Evolutionary conservation across 2,113 vertebrate species (phyloP).

Genomic region (Lanius collurio): DNA sequence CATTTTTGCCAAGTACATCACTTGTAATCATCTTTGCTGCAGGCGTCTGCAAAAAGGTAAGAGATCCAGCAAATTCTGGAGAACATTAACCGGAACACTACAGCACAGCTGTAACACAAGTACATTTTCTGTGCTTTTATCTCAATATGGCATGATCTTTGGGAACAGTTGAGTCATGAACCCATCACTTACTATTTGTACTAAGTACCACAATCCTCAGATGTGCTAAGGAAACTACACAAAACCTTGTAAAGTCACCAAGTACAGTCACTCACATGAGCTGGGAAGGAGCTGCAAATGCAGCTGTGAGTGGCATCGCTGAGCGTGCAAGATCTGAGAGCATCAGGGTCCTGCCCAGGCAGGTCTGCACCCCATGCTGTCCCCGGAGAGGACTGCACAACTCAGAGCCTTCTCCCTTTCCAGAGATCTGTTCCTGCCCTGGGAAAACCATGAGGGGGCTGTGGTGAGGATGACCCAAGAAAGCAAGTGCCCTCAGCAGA

Average conservation of each 20-base stretch:
- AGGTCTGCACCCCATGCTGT: accelerated
- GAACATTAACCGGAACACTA: not conserved
- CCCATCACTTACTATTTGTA: not conserved
- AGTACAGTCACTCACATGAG: accelerated
- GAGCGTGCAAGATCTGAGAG: accelerated
- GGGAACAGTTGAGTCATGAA: accelerated
- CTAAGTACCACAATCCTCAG: not conserved
- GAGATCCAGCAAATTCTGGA: not conserved
- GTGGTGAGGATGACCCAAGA: not conserved
- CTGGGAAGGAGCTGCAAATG: not conserved
- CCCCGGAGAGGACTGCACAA: not conserved
- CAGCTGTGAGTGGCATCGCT: accelerated
- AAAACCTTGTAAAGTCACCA: not conserved
- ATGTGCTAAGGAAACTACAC: not conserved
- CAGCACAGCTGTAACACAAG: not conserved
- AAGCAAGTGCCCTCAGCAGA: accelerated
- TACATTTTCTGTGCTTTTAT: not conserved
- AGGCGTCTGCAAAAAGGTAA: not conserved
- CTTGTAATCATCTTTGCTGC: not conserved
- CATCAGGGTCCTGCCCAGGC: too few relatives aligned
- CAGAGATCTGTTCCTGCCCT: not conserved
- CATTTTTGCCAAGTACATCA: not conserved
- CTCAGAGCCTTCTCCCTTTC: not conserved
- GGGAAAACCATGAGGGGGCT: accelerated
- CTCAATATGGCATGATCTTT: not conserved